Evolutionary conservation across 2,888 invertebrate species (phyloP).

Genomic region (Oscheius myriophilus): DNA sequence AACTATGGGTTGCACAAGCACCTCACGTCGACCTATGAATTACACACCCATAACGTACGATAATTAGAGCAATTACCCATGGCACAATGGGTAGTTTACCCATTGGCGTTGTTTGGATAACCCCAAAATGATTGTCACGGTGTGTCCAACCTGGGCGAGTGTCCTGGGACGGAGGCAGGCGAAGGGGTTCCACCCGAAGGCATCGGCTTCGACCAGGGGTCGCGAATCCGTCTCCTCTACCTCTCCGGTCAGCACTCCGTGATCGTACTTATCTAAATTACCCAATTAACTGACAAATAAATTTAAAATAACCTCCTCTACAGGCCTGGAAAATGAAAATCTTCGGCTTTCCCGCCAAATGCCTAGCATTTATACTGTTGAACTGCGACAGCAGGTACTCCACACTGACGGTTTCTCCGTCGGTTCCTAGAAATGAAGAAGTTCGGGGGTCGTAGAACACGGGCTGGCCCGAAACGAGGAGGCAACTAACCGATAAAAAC

Average conservation of each 20-base stretch:
- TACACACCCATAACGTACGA: no score
- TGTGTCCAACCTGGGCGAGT: not conserved
- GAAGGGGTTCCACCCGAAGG: constrained; percentile 13
- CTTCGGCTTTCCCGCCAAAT: constrained; percentile 68
- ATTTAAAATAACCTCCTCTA: constrained; percentile 62
- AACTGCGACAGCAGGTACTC: constrained; percentile 51
- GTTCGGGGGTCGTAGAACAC: not conserved
- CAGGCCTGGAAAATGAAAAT: constrained; percentile 70
- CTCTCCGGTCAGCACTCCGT: constrained; percentile 10
- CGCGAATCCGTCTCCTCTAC: constrained; percentile 1
- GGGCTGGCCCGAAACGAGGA: no score
- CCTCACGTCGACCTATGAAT: no score
- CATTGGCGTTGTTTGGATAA: no score
- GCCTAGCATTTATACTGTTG: constrained; percentile 60
- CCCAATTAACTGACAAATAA: not conserved
- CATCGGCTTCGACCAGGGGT: not conserved
- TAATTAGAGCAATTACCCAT: no score
- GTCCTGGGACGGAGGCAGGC: constrained; percentile 10
- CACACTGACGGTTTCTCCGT: constrained; percentile 46
- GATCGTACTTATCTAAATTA: constrained; percentile 19
- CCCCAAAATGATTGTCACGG: no score
- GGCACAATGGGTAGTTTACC: no score
- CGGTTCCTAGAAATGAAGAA: constrained; percentile 43
- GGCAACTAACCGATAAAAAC: constrained; percentile 41
- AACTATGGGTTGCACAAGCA: no score